A percentile compares a stretch with the other conserved stretches of the same genome.
Conservation (phyloP, 2,797 vertebrate species). For the Sarcophilus harrisii region DNA sequence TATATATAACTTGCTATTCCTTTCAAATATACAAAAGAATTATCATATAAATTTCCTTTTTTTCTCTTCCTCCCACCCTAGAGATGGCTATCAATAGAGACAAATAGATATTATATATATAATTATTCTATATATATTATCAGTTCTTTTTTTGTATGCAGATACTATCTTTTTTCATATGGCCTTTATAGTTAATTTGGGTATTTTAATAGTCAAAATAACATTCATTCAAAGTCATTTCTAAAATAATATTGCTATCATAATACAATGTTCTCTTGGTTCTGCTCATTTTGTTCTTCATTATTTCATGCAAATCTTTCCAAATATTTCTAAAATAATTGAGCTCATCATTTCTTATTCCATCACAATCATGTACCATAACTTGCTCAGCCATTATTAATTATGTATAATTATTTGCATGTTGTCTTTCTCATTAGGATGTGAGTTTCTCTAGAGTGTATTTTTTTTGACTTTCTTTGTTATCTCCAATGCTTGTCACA, state of each 20-base stretch:
- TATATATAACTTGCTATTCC: neutral
- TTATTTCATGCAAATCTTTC: neutral
- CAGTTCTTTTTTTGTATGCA: neutral
- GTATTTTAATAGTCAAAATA: neutral
- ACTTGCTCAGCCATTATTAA: neutral
- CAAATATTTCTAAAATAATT: neutral
- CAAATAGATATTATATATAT: neutral
- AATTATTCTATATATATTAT: neutral
- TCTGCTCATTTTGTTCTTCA: neutral
- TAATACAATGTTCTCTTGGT: neutral
- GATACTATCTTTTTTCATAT: neutral
- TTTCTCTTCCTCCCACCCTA: no score
- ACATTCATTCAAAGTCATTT: neutral
- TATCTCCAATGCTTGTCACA: neutral
- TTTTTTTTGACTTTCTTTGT: neutral
- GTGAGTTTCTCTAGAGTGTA: neutral
- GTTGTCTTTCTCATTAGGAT: neutral
- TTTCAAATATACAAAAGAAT: neutral
- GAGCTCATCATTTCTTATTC: neutral
- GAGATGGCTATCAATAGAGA: neutral
- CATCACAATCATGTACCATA: neutral
- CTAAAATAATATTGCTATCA: neutral
- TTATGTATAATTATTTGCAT: neutral
- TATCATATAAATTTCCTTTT: neutral
- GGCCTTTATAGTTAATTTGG: neutral